Percentiles rank a stretch among this genome's conserved stretches.
Conservation (phyloP, 2,797 vertebrate genomes). For the Rhyacichthys aspro region DNA sequence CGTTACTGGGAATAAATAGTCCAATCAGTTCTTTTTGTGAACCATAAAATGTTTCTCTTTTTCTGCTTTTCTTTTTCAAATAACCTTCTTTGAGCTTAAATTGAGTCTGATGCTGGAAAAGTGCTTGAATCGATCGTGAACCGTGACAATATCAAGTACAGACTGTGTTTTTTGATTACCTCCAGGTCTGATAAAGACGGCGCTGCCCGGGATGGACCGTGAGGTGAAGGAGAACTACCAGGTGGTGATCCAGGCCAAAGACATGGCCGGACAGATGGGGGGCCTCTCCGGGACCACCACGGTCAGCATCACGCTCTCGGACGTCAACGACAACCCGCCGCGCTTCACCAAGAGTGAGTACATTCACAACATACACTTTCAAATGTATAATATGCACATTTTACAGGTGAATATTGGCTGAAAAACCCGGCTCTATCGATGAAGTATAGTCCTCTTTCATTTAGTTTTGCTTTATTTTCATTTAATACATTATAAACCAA, state of each 20-base stretch:
- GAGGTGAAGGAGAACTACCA: constrained; percentile 95
- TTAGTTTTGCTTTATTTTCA: too few relatives aligned
- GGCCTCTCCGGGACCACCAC: constrained; percentile 94
- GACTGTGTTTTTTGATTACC: background rate
- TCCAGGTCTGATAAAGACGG: constrained; percentile 92
- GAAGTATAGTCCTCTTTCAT: too few relatives aligned
- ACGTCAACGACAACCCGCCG: constrained; percentile 96
- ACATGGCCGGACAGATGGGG: constrained; percentile 98
- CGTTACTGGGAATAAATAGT: background rate
- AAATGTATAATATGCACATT: background rate
- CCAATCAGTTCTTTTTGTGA: background rate
- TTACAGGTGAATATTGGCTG: too few relatives aligned
- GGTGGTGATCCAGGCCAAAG: constrained; percentile 97
- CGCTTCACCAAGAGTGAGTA: constrained; percentile 91
- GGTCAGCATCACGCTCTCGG: constrained; percentile 91
- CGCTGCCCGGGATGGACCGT: constrained; percentile 94
- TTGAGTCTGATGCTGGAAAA: too few relatives aligned
- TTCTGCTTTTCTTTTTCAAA: too few relatives aligned
- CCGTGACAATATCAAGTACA: too few relatives aligned
- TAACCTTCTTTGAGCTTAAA: too few relatives aligned
- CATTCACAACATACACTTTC: constrained; percentile 34
- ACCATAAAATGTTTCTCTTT: too few relatives aligned
- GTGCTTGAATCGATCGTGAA: too few relatives aligned
- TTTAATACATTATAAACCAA: too few relatives aligned
- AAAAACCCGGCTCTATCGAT: too few relatives aligned